Evolutionary conservation across 1,140 invertebrate genomes (phyloP).

Genomic region (Phenacoccus solenopsis): DNA sequence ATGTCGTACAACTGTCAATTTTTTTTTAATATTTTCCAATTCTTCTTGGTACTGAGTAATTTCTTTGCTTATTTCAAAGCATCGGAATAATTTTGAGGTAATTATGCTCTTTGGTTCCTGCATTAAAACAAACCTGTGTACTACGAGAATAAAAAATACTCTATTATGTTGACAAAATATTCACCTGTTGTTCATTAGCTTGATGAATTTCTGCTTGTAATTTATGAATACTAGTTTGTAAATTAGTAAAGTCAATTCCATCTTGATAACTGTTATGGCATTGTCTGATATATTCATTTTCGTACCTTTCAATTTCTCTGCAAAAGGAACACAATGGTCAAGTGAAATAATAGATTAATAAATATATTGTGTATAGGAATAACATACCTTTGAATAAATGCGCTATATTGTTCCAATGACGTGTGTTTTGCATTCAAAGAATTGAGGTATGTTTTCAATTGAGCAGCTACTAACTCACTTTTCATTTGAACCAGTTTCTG

Average conservation of each 20-base stretch:
- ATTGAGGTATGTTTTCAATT: neutral
- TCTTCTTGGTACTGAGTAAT: neutral
- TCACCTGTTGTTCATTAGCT: conserved; percentile 9
- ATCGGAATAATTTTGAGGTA: neutral
- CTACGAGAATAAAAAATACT: too few relatives aligned
- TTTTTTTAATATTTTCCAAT: neutral
- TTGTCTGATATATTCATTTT: neutral
- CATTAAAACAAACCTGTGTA: too few relatives aligned
- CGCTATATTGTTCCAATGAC: neutral
- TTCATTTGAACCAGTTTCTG: neutral
- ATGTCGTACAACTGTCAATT: neutral
- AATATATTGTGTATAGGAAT: too few relatives aligned
- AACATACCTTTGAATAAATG: neutral
- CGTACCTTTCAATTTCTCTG: conserved; percentile 5
- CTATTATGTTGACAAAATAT: neutral
- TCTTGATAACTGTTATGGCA: neutral
- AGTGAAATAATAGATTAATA: too few relatives aligned
- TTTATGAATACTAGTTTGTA: conserved; percentile 5
- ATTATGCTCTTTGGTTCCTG: neutral
- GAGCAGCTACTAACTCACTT: neutral
- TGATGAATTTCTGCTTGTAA: conserved; percentile 5
- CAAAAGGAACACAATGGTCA: too few relatives aligned
- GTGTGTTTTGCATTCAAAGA: neutral
- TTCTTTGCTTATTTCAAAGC: neutral
- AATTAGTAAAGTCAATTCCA: neutral